Percentiles rank a stretch among this genome's conserved stretches.
These are phyloP conservation scores for Ochropleura plecta DNA, from an alignment of 2,888 invertebrate genomes.

Conservation along the genomic window DNA sequence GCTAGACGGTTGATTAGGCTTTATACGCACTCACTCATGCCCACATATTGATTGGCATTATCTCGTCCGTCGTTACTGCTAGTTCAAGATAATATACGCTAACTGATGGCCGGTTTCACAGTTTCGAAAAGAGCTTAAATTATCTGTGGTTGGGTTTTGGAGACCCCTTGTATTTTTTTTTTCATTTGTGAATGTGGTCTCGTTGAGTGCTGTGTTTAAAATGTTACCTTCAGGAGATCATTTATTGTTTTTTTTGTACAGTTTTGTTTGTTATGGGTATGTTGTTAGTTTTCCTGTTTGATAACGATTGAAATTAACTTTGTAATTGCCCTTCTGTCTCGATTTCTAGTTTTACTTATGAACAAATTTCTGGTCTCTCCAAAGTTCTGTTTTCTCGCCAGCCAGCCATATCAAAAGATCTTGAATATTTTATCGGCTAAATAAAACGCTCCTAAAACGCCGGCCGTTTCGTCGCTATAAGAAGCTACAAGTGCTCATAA, in stretches of 20 bases:
- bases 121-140: slow-evolving; percentile 61
- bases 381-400: background rate
- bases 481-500: slow-evolving; percentile 59
- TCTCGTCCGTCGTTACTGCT: slow-evolving; percentile 78
- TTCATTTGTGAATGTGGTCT: slow-evolving; percentile 67
- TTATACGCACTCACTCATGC: slow-evolving; percentile 76
- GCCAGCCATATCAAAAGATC: slow-evolving; percentile 11
- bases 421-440: slow-evolving; percentile 44
- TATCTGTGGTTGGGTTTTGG: slow-evolving; percentile 56
- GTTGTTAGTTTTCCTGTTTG: slow-evolving; percentile 24
- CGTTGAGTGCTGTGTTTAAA: slow-evolving; percentile 60
- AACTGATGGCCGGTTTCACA: slow-evolving; percentile 81
- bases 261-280: slow-evolving; percentile 49
- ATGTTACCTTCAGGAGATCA: slow-evolving; percentile 50
- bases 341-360: background rate
- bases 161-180: slow-evolving; percentile 50
- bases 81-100: slow-evolving; percentile 86
- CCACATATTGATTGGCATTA: slow-evolving; percentile 85
- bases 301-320: background rate
- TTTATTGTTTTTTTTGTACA: slow-evolving; percentile 54
- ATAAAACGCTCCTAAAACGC: slow-evolving; percentile 43
- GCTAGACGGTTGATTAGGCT: slow-evolving; percentile 81
- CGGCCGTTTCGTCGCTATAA: slow-evolving; percentile 39
- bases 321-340: background rate
- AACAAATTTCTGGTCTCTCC: background rate